Evolutionary conservation across 2,113 vertebrate genomes (phyloP), one percentile per base, ranked within the genome.

Genomic region (Malurus melanocephalus): DNA sequence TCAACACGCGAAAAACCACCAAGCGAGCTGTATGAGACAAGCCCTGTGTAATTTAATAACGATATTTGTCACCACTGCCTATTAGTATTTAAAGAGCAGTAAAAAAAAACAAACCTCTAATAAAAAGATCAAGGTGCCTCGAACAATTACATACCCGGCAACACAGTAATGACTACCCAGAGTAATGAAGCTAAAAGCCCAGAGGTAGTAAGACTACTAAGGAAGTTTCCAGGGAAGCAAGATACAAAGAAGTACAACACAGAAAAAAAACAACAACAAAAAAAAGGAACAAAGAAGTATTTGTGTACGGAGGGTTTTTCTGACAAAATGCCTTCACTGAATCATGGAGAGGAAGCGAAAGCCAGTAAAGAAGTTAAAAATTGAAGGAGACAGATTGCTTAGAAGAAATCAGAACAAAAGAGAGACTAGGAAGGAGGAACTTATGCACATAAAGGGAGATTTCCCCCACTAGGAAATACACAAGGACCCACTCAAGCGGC

Each of bases 301-400:
- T 62, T 75, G 80, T 75, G 81, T 59, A 91, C 52, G 81, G 65
- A 67, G 49, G 79, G 67, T 79, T 59, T 80, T 91, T 93, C 87
- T 83, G 85, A 96, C 27, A 92, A 79, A 91, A 94, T 0, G 57
- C 81, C 75, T 95, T 93, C 90, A 72, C 52, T 57, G 51, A 90
- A 45, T 64, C 83, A 77, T 0, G 2, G 73, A 26, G 85, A 93
- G 95, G 95, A 96, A 97, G 93, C 15, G 96, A 96, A 94, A 96
- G 74, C 56, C 69, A 73, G 61, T n/a, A 53, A 87, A 81, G 60
- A 88, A 90, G 91, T 81, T 86, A 80, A 76, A 93, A 66, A 68
- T 18, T 90, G 65, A 67, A 78, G 83, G 88, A 89, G 92, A 86
- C 38, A 84, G 67, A 76, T 42, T 48, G 76, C 46, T 85, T 88